Base-by-base conservation (phyloP, 2,797 vertebrate genomes). In the Sebastes goodei region DNA sequence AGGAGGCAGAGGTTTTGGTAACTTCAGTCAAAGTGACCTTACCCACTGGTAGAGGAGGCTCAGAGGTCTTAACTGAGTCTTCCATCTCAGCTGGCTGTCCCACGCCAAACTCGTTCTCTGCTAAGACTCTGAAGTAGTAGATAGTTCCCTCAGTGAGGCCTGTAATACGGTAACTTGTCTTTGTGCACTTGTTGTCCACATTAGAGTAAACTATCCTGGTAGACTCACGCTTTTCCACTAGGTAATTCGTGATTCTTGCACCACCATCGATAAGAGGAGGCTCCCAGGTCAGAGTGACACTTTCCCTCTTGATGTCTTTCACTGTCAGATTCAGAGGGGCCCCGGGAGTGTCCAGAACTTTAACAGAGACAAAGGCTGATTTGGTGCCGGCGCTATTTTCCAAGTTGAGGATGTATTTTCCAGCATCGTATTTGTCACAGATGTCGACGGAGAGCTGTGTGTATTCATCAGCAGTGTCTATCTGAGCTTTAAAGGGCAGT, bases 81-180 rank as follows among this genome's bases (percentile, higher is more conserved):
- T 66, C 69, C 21, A 97, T 99, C 95, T 99, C 98, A 76, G 90
- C 94, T 72, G 97, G 91, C 66, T 96, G 85, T 81, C 98, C 98
- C 82, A 99, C 90, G 78, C 98, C 99, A 95, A 97, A 99, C 90
- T 99, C 99, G 84, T 99, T 99, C 93, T 99, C 99, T 88, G 98
- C 99, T 95, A 99, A 97, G 76, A 99, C 96, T 96, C 98, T 97
- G 80, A 99, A 99, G 92, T 99, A 99, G 93, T 99, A 99, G 77
- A 97, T 96, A 29, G 91, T 94, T 93, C 99, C 99, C 91, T 99
- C 99, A 57, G 94, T 95, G 84, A 99, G 97, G 85, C 98, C 98
- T 86, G 97, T 97, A 71, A 99, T 96, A 89, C 97, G 97, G 81
- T 97, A 98, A 85, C 96, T 99, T 90, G 98, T 99, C 94, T 99